Percentiles rank a stretch among this genome's conserved stretches.
Conservation (phyloP, 2,113 vertebrate genomes). For the Anguilla rostrata region DNA sequence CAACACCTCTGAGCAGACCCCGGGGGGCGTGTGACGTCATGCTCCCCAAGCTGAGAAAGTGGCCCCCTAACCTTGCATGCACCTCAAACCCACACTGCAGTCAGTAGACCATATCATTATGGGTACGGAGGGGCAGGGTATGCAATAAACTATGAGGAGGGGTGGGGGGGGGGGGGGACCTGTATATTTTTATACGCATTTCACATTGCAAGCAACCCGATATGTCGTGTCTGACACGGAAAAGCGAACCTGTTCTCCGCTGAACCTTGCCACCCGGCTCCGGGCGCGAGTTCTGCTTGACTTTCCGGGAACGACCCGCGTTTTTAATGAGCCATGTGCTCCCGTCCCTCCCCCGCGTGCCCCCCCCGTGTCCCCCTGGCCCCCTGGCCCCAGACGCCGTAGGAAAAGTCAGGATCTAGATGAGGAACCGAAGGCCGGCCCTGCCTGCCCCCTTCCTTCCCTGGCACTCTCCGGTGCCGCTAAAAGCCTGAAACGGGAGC, state of each 20-base stretch:
- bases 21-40: not conserved
- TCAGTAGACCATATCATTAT: slow-evolving; percentile 7
- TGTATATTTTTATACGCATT: slow-evolving; percentile 6
- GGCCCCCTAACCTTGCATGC: not conserved
- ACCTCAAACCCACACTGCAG: not conserved
- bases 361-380: not conserved
- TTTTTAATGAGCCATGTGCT: slow-evolving; percentile 57
- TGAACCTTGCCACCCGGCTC: not conserved
- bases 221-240: slow-evolving; percentile 1
- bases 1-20: not conserved
- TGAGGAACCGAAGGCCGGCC: slow-evolving; percentile 72
- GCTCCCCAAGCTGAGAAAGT: not conserved
- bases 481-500: slow-evolving; percentile 59
- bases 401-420: slow-evolving; percentile 64
- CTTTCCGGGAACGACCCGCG: slow-evolving; percentile 58
- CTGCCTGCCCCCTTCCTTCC: slow-evolving; percentile 55
- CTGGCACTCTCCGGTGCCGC: slow-evolving; percentile 60
- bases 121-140: not conserved
- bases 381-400: slow-evolving; percentile 48
- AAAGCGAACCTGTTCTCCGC: not conserved
- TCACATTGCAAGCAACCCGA: slow-evolving; percentile 7
- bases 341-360: slow-evolving; percentile 37
- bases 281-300: not conserved
- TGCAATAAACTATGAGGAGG: not conserved
- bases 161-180: not conserved